phyloP scores from a whole-genome alignment of 2,888 invertebrate genomes.

The Caenorhabditis doughertyi region DNA sequence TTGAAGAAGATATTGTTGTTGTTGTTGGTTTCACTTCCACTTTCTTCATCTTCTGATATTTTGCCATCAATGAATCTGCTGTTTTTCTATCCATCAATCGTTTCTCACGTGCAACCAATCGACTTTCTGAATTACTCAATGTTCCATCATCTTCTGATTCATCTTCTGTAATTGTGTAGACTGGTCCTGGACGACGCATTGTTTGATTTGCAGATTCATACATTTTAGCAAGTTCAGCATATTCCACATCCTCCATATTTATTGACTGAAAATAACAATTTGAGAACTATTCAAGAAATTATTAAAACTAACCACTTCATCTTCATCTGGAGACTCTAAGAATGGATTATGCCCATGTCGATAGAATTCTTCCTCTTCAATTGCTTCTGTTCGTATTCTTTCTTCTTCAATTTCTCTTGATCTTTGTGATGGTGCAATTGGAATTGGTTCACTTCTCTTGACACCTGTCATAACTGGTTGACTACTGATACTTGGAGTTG shows the following conservation, averaged over 20 bases:
- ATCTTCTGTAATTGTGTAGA: conserved; percentile 83
- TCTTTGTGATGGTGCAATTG: conserved; percentile 51
- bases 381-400: conserved; percentile 31
- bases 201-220: conserved; percentile 63
- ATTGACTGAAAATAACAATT: conserved; percentile 64
- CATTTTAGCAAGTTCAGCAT: conserved; percentile 56
- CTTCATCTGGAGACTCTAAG: conserved; percentile 77
- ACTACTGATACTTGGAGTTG: conserved; percentile 1
- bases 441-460: conserved; percentile 55
- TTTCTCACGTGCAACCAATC: conserved; percentile 72
- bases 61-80: conserved; percentile 59
- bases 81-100: conserved; percentile 45
- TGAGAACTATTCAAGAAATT: background rate
- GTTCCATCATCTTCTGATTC: conserved; percentile 79
- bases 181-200: conserved; percentile 80
- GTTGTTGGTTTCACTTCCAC: conserved; percentile 20
- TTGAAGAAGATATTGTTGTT: conserved; percentile 1
- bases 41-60: conserved; percentile 54
- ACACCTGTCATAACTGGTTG: conserved; percentile 16
- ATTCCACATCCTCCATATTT: conserved; percentile 76
- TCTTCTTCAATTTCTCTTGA: conserved; percentile 50
- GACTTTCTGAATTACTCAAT: conserved; percentile 71
- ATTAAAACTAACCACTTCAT: conserved; percentile 69
- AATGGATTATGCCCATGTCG: conserved; percentile 76
- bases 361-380: conserved; percentile 47